Percentiles rank a stretch among this genome's conserved stretches.
phyloP scores from a whole-genome alignment of 2,113 vertebrate species.

The Erythrocercus mccallii region DNA sequence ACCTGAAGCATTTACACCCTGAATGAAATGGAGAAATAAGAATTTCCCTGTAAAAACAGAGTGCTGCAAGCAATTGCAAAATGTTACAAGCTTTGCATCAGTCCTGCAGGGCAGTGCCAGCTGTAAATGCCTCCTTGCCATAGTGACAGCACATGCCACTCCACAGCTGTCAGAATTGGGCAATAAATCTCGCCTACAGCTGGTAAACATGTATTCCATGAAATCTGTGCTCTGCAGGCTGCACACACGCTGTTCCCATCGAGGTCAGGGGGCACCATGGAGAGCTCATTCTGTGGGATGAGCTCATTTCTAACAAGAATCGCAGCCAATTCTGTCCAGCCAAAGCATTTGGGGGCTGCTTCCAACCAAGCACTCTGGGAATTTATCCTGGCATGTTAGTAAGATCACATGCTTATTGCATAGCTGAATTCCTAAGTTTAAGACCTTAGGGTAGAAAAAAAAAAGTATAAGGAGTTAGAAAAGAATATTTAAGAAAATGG shows the following conservation, averaged over 20 bases:
- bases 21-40: neutral
- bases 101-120: neutral
- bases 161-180: neutral
- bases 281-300: neutral
- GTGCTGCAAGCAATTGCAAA: neutral
- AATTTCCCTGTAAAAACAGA: neutral
- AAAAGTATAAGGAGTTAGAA: neutral
- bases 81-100: neutral
- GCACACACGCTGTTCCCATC: neutral
- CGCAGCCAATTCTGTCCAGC: neutral
- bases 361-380: neutral
- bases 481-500: neutral
- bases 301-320: neutral
- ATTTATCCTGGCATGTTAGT: neutral
- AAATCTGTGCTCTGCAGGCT: neutral
- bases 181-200: neutral
- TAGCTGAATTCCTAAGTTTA: neutral
- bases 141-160: neutral
- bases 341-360: neutral
- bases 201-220: neutral
- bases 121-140: neutral
- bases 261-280: neutral
- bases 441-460: neutral
- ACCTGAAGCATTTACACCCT: neutral
- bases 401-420: neutral